Conservation (phyloP, 2,797 vertebrate species). For the Buceros bicornis region DNA sequence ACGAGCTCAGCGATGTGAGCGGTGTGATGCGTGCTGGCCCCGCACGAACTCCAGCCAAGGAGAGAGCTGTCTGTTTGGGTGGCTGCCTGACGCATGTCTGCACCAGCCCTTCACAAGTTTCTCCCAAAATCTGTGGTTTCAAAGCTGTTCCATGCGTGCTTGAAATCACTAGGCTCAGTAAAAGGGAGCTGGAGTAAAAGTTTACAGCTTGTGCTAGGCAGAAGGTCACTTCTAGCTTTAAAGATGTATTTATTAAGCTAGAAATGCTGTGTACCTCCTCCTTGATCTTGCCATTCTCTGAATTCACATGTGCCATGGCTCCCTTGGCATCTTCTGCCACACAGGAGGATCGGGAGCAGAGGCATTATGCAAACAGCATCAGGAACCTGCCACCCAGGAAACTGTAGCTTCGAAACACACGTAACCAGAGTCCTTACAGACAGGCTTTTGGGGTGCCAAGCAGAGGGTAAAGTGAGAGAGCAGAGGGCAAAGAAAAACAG, state of each 20-base stretch:
- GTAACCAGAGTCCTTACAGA: not conserved
- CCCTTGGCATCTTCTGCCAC: not conserved
- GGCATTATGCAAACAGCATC: not conserved
- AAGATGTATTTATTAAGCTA: not conserved
- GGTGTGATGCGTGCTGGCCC: not conserved
- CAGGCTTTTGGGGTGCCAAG: not conserved
- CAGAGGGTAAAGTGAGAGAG: not conserved
- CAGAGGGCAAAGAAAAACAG: not conserved
- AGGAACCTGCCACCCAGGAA: not conserved
- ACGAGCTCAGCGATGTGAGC: accelerated
- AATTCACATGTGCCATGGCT: not conserved
- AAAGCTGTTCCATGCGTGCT: accelerated
- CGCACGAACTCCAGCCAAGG: not conserved
- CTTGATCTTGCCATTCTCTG: not conserved
- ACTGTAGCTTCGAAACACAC: not conserved
- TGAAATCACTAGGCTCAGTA: not conserved
- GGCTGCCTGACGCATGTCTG: not conserved
- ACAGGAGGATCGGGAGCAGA: not conserved
- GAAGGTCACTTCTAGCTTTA: not conserved
- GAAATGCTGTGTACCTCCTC: not conserved
- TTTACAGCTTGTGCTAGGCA: not conserved
- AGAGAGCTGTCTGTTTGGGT: not conserved
- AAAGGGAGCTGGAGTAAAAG: not conserved
- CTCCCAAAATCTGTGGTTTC: not conserved
- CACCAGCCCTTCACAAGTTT: not conserved